Base-by-base conservation (phyloP, 2,888 invertebrate genomes). In the Sinelater perroti region DNA sequence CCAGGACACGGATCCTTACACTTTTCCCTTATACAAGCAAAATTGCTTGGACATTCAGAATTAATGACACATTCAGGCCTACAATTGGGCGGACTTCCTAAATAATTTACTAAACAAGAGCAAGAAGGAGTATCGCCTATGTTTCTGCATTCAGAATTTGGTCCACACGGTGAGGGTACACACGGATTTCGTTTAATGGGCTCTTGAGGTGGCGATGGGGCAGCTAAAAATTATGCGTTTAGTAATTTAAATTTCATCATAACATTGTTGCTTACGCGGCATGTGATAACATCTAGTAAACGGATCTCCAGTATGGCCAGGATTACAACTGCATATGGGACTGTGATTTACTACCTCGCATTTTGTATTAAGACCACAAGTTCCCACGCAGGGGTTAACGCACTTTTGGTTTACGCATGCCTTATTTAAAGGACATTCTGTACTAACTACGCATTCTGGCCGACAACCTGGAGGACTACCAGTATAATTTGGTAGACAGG, bases 401-500 rank as follows among this genome's bases (percentile, higher is more conserved):
- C 91, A 91, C 77, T 88, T 89, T 70, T 87, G 87, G 65, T 83
- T 82, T 31, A 87, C 81, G 71, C 93, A 93, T 46, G 91, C 87
- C 69, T 81, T 85, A 65, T 88, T 81, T 56, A 81, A 69, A 0
- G 85, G 72, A 74, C 91, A 91, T 65, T 91, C 91, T 47, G 84
- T 85, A 73, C 88, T 92, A 11, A 87, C 81, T 13, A 90, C 81
- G 74, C 92, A 92, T 79, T 92, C 91, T 1, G 91, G 91, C 62
- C 88, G 83, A 70, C 91, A 91, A 14, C 87, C 87, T 69, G 87
- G 87, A 24, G 91, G 90, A 78, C 90, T 88, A 33, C 91, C 91
- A 54, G 84, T 83, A 72, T 88, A 90, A 67, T 88, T 88, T n/a
- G 81, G 78, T 52, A 87, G 72, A 70, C 92, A 92, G 10, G 85